phyloP scores from a whole-genome alignment of 2,797 vertebrate genomes.

The Enteromius treurensis region DNA sequence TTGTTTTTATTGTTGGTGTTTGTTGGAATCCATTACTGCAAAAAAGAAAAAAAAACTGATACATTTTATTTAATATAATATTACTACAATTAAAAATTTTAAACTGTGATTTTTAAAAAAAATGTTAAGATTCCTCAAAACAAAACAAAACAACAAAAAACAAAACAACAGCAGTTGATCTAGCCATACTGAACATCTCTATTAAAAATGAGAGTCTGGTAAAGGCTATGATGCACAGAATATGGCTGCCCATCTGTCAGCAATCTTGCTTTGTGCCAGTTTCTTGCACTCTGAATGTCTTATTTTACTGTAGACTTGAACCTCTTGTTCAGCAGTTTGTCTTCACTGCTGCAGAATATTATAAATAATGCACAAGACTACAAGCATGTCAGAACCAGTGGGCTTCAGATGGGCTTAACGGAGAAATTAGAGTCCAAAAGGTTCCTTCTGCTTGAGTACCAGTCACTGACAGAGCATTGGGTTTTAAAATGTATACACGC shows the following conservation, averaged over 20 bases:
- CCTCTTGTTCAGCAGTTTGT: slow-evolving; percentile 15
- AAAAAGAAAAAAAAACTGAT: not conserved
- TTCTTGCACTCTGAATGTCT: slow-evolving; percentile 36
- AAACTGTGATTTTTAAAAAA: no score
- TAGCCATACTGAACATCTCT: slow-evolving; percentile 24
- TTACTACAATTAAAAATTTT: not conserved
- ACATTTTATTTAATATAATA: not conserved
- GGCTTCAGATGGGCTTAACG: slow-evolving; percentile 8
- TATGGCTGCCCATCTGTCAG: slow-evolving; percentile 53
- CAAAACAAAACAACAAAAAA: not conserved
- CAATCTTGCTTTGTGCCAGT: slow-evolving; percentile 37
- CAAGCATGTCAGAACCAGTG: not conserved
- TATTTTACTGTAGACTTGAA: slow-evolving; percentile 13
- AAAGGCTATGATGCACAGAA: slow-evolving; percentile 46
- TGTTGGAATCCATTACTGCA: not conserved
- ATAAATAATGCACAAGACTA: slow-evolving; percentile 24
- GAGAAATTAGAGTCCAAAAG: not conserved
- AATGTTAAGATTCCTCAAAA: no score
- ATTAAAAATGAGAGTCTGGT: slow-evolving; percentile 23
- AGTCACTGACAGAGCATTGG: not conserved
- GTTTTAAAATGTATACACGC: not conserved
- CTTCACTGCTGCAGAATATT: not conserved
- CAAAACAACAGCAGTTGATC: not conserved
- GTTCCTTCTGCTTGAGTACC: not conserved
- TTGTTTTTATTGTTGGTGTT: not conserved